Base-by-base conservation (phyloP, 2,888 invertebrate species). In the Girardia tigrina region DNA sequence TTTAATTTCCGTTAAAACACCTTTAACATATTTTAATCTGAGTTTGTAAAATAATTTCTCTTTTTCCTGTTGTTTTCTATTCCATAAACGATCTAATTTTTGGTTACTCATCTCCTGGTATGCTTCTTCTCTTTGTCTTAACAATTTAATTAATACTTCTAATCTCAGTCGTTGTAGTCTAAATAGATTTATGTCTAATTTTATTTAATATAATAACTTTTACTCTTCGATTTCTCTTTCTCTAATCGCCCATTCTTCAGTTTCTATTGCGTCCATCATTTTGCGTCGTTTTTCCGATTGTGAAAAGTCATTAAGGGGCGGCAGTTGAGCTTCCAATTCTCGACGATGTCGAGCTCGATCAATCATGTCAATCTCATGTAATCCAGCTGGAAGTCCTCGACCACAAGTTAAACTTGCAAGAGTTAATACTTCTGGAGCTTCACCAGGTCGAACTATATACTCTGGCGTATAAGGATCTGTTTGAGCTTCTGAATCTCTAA, bases 221-320 rank as follows among this genome's bases (percentile, higher is more conserved):
- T 78, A 83, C 83, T 82, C 82, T 80, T 84, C 83, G 75, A 84
- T 83, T 80, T 89, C 90, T 78, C 89, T 88, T 81, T 92, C 91
- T 77, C 91, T 87, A 75, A 90, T 89, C 12, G 89, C 87, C 91
- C 91, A 92, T 81, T 91, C 89, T 79, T 90, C 89, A 77, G 89
- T 87, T 83, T 91, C 91, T 78, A 92, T 87, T n/a, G 90, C 89
- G 72, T 88, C 88, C 78, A 91, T 87, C 80, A 91, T 88, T n/a
- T 85, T 85, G 16, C 87, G 86, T 1, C 89, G 85, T 80, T 88
- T 88, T 81, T 88, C 88, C 79, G 88, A 87, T 80, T 83, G 83
- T 28, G 85, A 84, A 27, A 85, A 82, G 77, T 86, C 85, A 79
- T 79, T 82, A 74, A 88, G 83, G 23, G 87, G 87, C 0, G 88